Evolutionary conservation across 2,797 vertebrate genomes (phyloP).

Genomic region (Arctocebus calabarensis): DNA sequence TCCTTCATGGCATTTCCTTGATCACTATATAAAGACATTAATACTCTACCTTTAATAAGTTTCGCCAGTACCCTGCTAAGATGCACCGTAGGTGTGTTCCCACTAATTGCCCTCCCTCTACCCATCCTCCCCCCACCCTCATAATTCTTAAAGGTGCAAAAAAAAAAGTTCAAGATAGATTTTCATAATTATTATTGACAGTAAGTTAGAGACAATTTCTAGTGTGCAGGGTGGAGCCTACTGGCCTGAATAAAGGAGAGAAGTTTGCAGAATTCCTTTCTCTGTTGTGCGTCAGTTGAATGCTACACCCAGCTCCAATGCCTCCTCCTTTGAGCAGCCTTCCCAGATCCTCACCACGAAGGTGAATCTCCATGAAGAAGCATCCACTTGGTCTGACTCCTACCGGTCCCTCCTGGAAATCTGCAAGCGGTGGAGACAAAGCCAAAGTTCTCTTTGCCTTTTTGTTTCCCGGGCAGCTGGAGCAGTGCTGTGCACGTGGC

Average conservation of each 20-base stretch:
- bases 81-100: too few species aligned
- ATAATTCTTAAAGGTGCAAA: conserved; percentile 4
- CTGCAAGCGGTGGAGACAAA: neutral
- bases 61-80: too few species aligned
- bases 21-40: too few species aligned
- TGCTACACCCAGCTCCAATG: neutral
- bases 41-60: too few species aligned
- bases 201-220: neutral
- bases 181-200: neutral
- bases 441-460: neutral
- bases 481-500: too few species aligned
- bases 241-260: neutral
- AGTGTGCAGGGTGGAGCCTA: neutral
- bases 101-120: too few species aligned
- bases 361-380: neutral
- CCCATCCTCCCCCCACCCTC: too few species aligned
- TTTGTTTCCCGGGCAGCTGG: neutral
- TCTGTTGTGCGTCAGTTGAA: neutral
- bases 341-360: neutral
- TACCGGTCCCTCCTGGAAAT: neutral
- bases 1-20: too few species aligned
- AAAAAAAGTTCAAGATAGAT: neutral
- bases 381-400: neutral
- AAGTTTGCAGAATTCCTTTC: neutral
- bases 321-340: neutral